phyloP scores from a whole-genome alignment of 2,113 vertebrate species.

The Nerophis ophidion region DNA sequence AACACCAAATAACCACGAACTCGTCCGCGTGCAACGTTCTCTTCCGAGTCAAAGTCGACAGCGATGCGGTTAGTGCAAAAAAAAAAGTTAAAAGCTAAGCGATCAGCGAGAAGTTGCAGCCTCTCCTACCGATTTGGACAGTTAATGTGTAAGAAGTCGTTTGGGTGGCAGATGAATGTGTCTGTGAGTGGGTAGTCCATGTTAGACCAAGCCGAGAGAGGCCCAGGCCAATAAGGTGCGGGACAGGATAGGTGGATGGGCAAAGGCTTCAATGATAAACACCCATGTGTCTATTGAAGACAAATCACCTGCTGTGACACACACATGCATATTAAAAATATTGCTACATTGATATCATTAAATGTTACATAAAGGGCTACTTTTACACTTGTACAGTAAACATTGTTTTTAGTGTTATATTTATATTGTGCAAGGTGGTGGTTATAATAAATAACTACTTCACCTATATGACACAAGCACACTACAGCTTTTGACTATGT shows the following conservation, averaged over 20 bases:
- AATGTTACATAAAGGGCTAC: no score
- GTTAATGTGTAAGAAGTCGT: slow-evolving; percentile 66
- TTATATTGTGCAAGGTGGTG: no score
- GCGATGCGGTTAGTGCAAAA: slow-evolving; percentile 19
- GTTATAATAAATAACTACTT: no score
- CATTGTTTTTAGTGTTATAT: no score
- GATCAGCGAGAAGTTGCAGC: slow-evolving; percentile 43
- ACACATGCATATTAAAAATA: slow-evolving; percentile 6
- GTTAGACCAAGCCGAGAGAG: slow-evolving; percentile 51
- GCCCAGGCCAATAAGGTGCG: slow-evolving; percentile 41
- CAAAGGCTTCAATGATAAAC: slow-evolving; percentile 63
- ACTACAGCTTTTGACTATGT: no score
- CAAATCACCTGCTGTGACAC: slow-evolving; percentile 58
- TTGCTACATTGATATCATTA: no score
- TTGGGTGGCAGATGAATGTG: slow-evolving; percentile 63
- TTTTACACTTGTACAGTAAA: no score
- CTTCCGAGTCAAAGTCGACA: slow-evolving; percentile 48
- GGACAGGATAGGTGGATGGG: slow-evolving; percentile 51
- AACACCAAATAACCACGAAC: slow-evolving; percentile 11
- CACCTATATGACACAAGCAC: no score
- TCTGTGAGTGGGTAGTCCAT: slow-evolving; percentile 59
- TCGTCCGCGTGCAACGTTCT: slow-evolving; percentile 12
- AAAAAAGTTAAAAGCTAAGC: slow-evolving; percentile 61
- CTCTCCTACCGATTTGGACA: slow-evolving; percentile 38
- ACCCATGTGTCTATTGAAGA: slow-evolving; percentile 50